These are phyloP conservation scores for Bolinopsis microptera DNA, from an alignment of 37 sponge, comb jelly and placozoan species.

Conservation along the genomic window DNA sequence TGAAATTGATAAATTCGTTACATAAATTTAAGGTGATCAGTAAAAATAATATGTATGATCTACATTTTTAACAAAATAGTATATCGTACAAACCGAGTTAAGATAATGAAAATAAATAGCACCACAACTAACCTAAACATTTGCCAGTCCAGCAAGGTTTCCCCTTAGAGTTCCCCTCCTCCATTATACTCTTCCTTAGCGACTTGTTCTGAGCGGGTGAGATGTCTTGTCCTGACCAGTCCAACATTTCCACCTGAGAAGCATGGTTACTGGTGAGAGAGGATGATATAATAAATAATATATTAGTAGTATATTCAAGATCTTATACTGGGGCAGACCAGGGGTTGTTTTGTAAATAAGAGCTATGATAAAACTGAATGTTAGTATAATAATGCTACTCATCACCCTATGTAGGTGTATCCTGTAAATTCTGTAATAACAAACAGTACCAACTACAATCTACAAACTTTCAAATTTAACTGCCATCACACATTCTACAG, in stretches of 20 bases:
- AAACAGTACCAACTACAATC: too few species aligned
- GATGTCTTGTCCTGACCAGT: slow-evolving; percentile 1
- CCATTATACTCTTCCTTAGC: not conserved
- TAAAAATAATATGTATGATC: too few species aligned
- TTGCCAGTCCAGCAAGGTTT: slow-evolving; percentile 30
- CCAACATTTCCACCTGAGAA: slow-evolving; percentile 29
- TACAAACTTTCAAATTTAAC: too few species aligned
- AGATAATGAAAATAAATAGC: too few species aligned
- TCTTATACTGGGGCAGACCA: not conserved
- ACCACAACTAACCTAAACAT: not conserved
- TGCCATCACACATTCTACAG: too few species aligned
- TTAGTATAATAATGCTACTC: too few species aligned
- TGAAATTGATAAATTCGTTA: not conserved
- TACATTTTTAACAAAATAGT: too few species aligned
- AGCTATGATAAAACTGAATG: too few species aligned
- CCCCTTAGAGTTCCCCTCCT: not conserved
- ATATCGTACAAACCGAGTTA: too few species aligned
- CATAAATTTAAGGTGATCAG: not conserved
- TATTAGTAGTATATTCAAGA: not conserved
- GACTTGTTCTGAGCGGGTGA: not conserved
- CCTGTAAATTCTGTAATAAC: too few species aligned
- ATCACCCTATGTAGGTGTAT: too few species aligned
- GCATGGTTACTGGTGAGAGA: not conserved
- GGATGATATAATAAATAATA: not conserved
- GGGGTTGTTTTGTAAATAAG: too few species aligned